phyloP scores from a whole-genome alignment of 2,797 vertebrate species.

The Labroides dimidiatus region DNA sequence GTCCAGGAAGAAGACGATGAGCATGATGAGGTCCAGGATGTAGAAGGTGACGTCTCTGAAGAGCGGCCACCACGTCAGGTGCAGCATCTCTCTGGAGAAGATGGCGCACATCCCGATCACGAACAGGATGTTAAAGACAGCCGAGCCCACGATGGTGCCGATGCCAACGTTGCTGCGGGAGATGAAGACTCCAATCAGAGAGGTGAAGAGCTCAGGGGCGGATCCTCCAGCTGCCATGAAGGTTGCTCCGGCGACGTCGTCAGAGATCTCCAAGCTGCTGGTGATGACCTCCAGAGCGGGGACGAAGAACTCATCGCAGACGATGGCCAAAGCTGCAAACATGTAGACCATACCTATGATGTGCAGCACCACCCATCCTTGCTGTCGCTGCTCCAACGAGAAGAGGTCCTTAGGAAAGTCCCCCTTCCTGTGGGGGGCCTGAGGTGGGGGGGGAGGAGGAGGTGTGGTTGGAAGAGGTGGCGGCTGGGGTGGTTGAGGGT shows the following conservation, averaged over 20 bases:
- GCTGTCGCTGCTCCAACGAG: constrained; percentile 87
- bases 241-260: constrained; percentile 94
- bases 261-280: constrained; percentile 88
- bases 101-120: constrained; percentile 95
- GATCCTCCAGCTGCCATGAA: constrained; percentile 97
- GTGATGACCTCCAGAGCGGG: constrained; percentile 92
- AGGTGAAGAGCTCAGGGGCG: constrained; percentile 95
- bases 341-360: constrained; percentile 91
- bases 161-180: constrained; percentile 95
- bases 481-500: constrained; percentile 74
- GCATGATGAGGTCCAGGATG: constrained; percentile 85
- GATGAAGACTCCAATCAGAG: constrained; percentile 94
- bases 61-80: constrained; percentile 95
- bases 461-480: constrained; percentile 39
- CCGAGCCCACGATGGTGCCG: constrained; percentile 94
- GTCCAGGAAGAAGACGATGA: constrained; percentile 82
- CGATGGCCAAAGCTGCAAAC: constrained; percentile 92
- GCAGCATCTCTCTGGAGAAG: constrained; percentile 91
- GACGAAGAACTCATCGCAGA: constrained; percentile 95
- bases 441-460: constrained; percentile 24
- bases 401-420: constrained; percentile 91
- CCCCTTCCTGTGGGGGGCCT: constrained; percentile 74
- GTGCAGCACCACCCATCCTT: constrained; percentile 90
- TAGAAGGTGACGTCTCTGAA: constrained; percentile 94
- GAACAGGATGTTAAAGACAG: constrained; percentile 96